A percentile compares a stretch with the other conserved stretches of the same genome.
Conservation (phyloP, 1,140 invertebrate species). For the Dreissena rostriformis region DNA sequence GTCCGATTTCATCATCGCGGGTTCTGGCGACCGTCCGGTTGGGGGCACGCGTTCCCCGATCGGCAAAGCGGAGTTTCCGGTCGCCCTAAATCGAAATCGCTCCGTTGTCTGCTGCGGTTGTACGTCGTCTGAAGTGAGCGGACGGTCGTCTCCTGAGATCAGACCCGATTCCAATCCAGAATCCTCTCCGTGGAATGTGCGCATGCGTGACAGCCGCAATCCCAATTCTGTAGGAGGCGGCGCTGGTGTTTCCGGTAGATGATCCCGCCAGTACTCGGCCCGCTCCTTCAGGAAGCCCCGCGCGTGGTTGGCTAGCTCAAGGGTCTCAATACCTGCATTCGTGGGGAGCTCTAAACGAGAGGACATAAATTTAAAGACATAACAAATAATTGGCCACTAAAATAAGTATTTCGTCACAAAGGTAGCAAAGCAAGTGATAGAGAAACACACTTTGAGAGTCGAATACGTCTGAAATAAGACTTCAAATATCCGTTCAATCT, state of each 20-base stretch:
- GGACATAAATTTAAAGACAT: neutral
- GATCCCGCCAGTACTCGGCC: constrained; percentile 41
- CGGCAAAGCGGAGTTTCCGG: too few species aligned
- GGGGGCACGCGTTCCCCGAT: too few species aligned
- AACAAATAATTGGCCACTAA: too few species aligned
- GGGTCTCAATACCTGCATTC: constrained; percentile 39
- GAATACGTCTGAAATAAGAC: too few species aligned
- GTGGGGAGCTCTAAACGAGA: constrained; percentile 42
- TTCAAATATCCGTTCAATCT: neutral
- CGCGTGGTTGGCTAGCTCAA: constrained; percentile 30
- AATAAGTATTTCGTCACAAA: neutral
- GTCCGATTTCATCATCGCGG: too few species aligned
- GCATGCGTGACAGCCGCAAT: constrained; percentile 43
- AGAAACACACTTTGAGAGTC: too few species aligned
- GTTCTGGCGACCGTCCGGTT: too few species aligned
- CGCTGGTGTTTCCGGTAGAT: constrained; percentile 1
- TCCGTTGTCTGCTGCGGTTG: too few species aligned
- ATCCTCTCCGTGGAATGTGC: constrained; percentile 32
- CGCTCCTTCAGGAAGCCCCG: constrained; percentile 19
- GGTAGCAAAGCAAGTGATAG: neutral
- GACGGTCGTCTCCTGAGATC: neutral
- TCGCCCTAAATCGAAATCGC: too few species aligned
- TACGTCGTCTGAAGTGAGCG: neutral
- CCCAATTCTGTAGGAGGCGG: constrained; percentile 39
- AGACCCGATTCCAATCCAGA: constrained; percentile 19